Base-by-base conservation (phyloP, 2,888 invertebrate genomes). In the Drosophila eohydei region DNA sequence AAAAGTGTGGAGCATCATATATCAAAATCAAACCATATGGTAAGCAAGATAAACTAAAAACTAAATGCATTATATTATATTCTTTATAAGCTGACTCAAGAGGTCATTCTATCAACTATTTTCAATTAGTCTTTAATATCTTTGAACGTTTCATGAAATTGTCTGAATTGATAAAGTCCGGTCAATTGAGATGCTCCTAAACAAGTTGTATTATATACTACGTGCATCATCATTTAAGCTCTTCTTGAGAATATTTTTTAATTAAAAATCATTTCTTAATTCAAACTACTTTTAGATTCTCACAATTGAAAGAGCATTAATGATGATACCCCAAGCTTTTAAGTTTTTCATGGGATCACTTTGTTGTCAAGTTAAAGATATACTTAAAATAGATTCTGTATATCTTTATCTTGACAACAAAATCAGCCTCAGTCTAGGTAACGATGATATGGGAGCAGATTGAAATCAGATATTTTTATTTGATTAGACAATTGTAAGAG, bases 11-110 rank as follows among this genome's bases (percentile, higher is more conserved):
- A 50, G 44, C 64, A 41, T 34, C 61, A 59, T 12, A 26, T 52
- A 16, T 48, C 41, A 41, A 61, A 65, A 60, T 58, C 54, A 26
- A 32, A 56, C 50, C 40, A 57, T 69, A 62, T 69, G 89, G 83
- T 83, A 52, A 83, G 83, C 83, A 30, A 21, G 6, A 38, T 50
- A 38, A 21, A 71, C 21, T 55, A 34, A 34, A 58, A 64, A 21
- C 12, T 32, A 30, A 16, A 16, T 40, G 2, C 32, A 48, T 44
- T 36, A 14, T 12, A 6, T 38, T 6, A 38, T 54, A 28, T 28
- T n/a, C 11, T 6, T 50, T 32, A 32, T n/a, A 48, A 48, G n/a
- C 30, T 9, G 48, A 48, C 48, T 48, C 5, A 11, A 30, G 30
- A 48, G 48, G 9, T 48, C 48, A n/a, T n/a, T 28, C 9, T 12